Base-by-base conservation (phyloP, 2,113 vertebrate genomes). In the Phaethornis superciliosus region DNA sequence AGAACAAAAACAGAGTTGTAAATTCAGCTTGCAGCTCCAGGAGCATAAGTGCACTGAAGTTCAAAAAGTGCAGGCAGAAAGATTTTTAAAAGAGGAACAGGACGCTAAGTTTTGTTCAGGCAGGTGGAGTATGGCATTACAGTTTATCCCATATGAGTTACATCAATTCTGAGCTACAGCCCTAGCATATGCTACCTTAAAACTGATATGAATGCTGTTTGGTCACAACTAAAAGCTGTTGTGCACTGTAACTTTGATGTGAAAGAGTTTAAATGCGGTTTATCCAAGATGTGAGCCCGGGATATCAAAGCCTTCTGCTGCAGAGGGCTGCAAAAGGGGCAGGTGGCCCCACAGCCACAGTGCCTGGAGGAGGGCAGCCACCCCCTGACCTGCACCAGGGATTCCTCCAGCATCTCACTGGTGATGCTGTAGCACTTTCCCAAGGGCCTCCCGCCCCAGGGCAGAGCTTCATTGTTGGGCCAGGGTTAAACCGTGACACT, bases 361-460 rank as follows among this genome's bases (percentile, higher is more conserved):
- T 6, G 28, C 40, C 16, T 5, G 27, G 10, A 33, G 27, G 46
- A 22, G 17, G 20, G 33, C 0, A 0, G 37, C 15, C 32, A 22
- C 40, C 7, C 46, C 5, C 27, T 14, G 7, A 9, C 24, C 54
- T 0, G 0, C 4, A 10, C 13, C 3, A 3, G 16, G 19, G 5
- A 8, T 7, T 12, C 5, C 33, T 20, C 6, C 35, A 24, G 23
- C 33, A 30, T 18, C 33, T 54, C 16, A 0, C 30, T 49, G 37
- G 30, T 30, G 49, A 46, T 60, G n/a, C 54, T 22, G 7, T 51
- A 9, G 46, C 3, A 2, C 40, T 68, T 70, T 46, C 51, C 12
- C 4, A 3, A 46, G 17, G 10, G 6, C 7, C 8, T 76, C 8
- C n/a, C 0, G 0, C 47, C 37, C 32, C 0, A 0, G 5, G 14